These are phyloP conservation scores for Acyrthosiphon pisum DNA, from an alignment of 1,140 invertebrate genomes.

Conservation along the genomic window DNA sequence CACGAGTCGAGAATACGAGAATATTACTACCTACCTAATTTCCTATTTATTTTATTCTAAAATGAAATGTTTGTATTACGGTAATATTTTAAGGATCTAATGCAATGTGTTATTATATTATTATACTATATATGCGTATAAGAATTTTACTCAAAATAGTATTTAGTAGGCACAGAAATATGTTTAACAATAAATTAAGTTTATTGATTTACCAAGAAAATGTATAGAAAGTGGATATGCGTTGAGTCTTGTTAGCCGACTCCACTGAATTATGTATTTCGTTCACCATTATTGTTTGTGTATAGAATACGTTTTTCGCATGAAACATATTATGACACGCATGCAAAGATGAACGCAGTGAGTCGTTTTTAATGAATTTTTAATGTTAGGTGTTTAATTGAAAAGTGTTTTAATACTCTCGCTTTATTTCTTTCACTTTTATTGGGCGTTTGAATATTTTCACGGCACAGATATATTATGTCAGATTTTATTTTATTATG, in stretches of 20 bases:
- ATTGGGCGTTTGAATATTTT: neutral
- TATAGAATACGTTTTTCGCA: neutral
- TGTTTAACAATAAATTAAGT: neutral
- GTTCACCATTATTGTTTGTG: neutral
- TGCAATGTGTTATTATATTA: neutral
- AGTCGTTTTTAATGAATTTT: neutral
- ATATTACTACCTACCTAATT: neutral
- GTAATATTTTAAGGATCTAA: neutral
- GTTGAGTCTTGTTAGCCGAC: neutral
- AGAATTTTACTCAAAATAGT: neutral
- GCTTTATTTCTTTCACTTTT: neutral
- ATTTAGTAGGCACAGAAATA: neutral
- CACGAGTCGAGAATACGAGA: neutral
- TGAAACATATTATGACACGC: neutral
- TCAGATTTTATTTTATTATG: neutral
- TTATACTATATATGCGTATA: neutral
- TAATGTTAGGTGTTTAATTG: neutral
- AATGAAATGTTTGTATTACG: neutral
- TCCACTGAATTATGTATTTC: neutral
- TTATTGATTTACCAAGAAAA: neutral
- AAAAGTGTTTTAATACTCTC: neutral
- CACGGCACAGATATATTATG: neutral
- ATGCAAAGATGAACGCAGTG: neutral
- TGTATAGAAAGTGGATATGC: neutral
- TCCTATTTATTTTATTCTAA: neutral